These are phyloP conservation scores for Melanotaenia boesemani DNA, from an alignment of 2,797 vertebrate genomes.

Conservation along the genomic window DNA sequence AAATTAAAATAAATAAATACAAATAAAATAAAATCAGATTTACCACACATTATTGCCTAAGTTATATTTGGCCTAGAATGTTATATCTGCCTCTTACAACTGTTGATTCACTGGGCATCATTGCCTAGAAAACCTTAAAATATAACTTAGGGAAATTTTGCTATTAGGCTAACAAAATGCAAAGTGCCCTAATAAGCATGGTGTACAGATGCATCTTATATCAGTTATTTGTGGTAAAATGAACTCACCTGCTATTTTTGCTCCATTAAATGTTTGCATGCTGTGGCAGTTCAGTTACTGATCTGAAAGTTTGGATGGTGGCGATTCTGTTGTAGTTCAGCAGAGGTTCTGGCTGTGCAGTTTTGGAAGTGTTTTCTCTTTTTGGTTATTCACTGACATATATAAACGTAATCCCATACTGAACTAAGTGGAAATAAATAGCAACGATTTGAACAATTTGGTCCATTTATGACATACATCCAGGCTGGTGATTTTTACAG, in stretches of 20 bases:
- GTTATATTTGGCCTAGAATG: background rate
- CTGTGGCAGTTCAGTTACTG: conserved; percentile 9
- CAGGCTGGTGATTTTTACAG: background rate
- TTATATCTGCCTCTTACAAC: background rate
- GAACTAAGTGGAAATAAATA: background rate
- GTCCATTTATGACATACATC: background rate
- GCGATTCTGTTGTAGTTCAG: conserved; percentile 25
- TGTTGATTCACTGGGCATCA: background rate
- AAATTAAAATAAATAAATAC: background rate
- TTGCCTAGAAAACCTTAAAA: background rate
- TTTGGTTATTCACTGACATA: background rate
- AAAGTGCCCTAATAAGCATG: conserved; percentile 1
- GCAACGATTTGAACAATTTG: background rate
- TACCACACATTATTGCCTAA: conserved; percentile 11
- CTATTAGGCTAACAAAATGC: background rate
- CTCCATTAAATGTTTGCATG: conserved; percentile 4
- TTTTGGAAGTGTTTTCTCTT: conserved; percentile 50
- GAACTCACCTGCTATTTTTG: background rate
- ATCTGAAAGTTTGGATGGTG: conserved; percentile 18
- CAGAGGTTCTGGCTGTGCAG: conserved; percentile 15
- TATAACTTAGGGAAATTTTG: background rate
- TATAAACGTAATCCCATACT: background rate
- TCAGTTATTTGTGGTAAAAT: conserved; percentile 1
- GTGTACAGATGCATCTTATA: conserved; percentile 14
- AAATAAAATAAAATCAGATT: conserved; percentile 1